Base-by-base conservation (phyloP, 2,113 vertebrate species). In the Muntiacus reevesi region DNA sequence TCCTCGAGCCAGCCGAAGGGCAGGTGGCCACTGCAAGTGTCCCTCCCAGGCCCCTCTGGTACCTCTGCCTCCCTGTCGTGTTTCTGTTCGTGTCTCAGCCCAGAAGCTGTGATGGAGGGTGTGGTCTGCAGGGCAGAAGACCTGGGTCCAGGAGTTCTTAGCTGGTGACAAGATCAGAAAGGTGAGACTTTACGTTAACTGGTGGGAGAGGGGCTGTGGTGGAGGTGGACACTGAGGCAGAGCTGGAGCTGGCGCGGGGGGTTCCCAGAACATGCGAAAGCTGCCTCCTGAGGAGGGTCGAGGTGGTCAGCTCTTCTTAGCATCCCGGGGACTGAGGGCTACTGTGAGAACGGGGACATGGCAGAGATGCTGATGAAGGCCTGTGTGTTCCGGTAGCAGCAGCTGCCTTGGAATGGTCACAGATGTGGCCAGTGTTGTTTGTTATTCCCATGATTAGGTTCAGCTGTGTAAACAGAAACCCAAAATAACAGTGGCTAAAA, bases 401-500 rank as follows among this genome's bases (percentile, higher is more conserved):
- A 64, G n/a, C 17, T 3, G 52, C 79, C 71, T 67, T 28, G 28
- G 25, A 8, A 78, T 5, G 4, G 11, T 12, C 9, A 5, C n/a
- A 28, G 52, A 17, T 27, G 30, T 59, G 17, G 6, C 14, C 33
- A 6, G 87, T 6, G 7, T 9, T 19, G 40, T 25, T 40, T 30
- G 12, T 23, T 6, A n/a, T 6, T 82, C 85, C 81, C 81, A 1
- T 94, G 85, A 87, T 95, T 67, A 92, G 16, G 40, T n/a, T 86
- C 96, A 59, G 88, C 97, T 60, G 60, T 81, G 33, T 81, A 76
- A 92, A 94, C 88, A 95, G 78, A 74, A 87, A 87, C 92, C 59
- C 83, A 76, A 85, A 93, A 59, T 54, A 84, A 45, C 87, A 52
- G 76, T 15, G 64, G 47, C 71, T 89, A 30, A 78, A 60, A 71